Evolutionary conservation across 2,888 invertebrate genomes (phyloP).

Genomic region (Parnassius glacialis): DNA sequence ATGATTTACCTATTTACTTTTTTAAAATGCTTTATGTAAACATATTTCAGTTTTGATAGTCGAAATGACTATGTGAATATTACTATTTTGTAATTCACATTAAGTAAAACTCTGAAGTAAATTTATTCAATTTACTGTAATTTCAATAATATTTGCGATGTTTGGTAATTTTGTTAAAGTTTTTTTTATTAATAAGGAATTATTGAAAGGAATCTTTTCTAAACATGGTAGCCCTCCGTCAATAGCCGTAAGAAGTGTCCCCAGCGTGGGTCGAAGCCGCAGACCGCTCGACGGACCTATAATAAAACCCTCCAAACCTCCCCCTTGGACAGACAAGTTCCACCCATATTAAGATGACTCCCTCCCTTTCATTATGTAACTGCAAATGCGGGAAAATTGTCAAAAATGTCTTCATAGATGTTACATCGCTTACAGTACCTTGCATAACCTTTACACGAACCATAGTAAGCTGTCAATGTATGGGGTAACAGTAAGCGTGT

Average conservation of each 20-base stretch:
- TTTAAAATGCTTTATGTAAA: too few relatives aligned
- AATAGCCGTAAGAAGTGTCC: slow-evolving; percentile 67
- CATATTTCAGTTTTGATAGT: too few relatives aligned
- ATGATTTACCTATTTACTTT: too few relatives aligned
- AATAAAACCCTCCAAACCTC: slow-evolving; percentile 63
- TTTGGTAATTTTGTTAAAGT: too few relatives aligned
- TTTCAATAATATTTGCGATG: too few relatives aligned
- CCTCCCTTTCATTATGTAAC: slow-evolving; percentile 29
- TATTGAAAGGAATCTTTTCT: slow-evolving; percentile 11
- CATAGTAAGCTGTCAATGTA: slow-evolving; percentile 16
- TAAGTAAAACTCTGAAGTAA: too few relatives aligned
- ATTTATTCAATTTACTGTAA: too few relatives aligned
- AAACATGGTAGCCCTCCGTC: slow-evolving; percentile 61
- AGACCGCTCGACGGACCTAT: slow-evolving; percentile 58
- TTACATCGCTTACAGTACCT: slow-evolving; percentile 12
- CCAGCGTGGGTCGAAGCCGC: slow-evolving; percentile 53
- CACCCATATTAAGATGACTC: slow-evolving; percentile 72
- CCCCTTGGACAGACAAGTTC: slow-evolving; percentile 35
- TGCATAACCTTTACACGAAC: neutral
- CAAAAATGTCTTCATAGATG: slow-evolving; percentile 7
- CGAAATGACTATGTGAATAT: too few relatives aligned
- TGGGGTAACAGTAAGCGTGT: neutral
- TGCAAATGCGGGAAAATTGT: slow-evolving; percentile 11
- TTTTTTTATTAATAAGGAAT: too few relatives aligned
- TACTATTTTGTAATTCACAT: too few relatives aligned